Conservation (phyloP, 2,888 invertebrate species). For the Cancer borealis region DNA sequence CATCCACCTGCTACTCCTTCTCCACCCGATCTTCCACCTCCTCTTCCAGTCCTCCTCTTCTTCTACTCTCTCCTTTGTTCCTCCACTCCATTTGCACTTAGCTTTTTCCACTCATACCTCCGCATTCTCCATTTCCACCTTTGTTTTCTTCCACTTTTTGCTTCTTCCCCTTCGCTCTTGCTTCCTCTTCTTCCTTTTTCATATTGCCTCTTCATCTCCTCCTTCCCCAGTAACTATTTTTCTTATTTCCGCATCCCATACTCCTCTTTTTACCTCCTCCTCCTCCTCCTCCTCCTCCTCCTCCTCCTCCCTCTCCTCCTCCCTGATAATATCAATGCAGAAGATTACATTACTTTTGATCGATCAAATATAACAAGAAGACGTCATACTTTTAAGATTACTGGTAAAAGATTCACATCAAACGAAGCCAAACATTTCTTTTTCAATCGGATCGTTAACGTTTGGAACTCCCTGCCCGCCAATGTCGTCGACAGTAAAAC, state of each 20-base stretch:
- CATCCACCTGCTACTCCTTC: no score
- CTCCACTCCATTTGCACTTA: background rate
- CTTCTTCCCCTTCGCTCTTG: background rate
- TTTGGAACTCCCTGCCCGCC: no score
- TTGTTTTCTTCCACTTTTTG: background rate
- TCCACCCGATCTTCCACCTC: no score
- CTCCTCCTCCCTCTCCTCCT: slow-evolving; percentile 14
- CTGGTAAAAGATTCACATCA: no score
- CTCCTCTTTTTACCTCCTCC: background rate
- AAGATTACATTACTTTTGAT: no score
- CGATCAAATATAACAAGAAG: no score
- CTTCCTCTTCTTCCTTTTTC: background rate
- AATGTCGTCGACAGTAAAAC: no score
- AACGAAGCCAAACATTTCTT: no score
- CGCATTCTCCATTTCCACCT: background rate
- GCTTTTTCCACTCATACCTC: background rate
- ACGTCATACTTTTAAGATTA: no score
- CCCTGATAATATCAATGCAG: no score
- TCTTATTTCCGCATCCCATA: background rate
- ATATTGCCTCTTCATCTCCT: background rate
- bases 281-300: background rate
- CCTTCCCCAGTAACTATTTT: background rate
- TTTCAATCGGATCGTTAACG: no score
- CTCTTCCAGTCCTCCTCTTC: no score
- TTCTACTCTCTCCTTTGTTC: background rate